These are phyloP conservation scores for Cottoperca gobio DNA, from an alignment of 2,797 vertebrate species.

Conservation along the genomic window DNA sequence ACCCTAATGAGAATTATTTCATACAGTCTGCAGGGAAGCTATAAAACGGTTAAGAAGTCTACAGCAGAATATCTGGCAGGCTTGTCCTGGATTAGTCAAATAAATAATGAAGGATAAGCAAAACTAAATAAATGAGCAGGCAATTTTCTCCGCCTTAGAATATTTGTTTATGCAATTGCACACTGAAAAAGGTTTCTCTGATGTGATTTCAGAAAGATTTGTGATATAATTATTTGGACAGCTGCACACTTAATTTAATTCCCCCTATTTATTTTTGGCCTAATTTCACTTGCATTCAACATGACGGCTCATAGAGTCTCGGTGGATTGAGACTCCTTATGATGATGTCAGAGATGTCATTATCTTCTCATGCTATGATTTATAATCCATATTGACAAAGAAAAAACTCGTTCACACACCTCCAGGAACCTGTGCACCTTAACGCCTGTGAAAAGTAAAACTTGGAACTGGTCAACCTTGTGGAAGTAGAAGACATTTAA, in stretches of 20 bases:
- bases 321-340: not conserved
- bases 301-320: slow-evolving; percentile 21
- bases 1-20: slow-evolving; percentile 10
- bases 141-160: slow-evolving; percentile 37
- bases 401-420: not conserved
- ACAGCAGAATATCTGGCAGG: slow-evolving; percentile 29
- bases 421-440: not conserved
- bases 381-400: not conserved
- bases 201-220: slow-evolving; percentile 38
- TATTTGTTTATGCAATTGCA: slow-evolving; percentile 36
- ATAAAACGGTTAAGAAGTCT: slow-evolving; percentile 20
- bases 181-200: slow-evolving; percentile 17
- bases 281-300: slow-evolving; percentile 33
- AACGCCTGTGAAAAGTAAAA: not conserved
- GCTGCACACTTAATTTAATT: slow-evolving; percentile 46
- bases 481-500: not conserved
- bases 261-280: slow-evolving; percentile 16
- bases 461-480: not conserved
- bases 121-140: slow-evolving; percentile 37
- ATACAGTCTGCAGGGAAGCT: slow-evolving; percentile 1
- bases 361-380: not conserved
- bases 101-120: slow-evolving; percentile 71
- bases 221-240: slow-evolving; percentile 37
- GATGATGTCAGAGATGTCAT: slow-evolving; percentile 5
- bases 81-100: slow-evolving; percentile 62